Base-by-base conservation (phyloP, 2,797 vertebrate genomes). In the Paguma larvata region DNA sequence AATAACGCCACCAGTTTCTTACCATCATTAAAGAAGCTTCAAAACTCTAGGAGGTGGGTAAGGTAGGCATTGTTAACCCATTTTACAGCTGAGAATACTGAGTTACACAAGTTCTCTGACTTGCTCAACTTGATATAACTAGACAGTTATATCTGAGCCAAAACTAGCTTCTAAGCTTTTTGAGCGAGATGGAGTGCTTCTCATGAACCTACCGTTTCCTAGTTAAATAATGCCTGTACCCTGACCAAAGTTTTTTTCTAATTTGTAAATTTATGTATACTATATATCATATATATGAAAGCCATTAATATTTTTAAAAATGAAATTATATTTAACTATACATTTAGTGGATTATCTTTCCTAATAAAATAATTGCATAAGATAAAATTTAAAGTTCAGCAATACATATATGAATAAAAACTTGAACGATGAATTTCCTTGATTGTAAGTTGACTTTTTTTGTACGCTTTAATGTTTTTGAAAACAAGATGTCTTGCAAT, bases 401-500 rank as follows among this genome's bases (percentile, higher is more conserved):
- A 27, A 53, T 73, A 63, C 59, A n/a, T 65, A 85, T 63, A 19
- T 70, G 34, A 85, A 85, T 90, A 93, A 92, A 79, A 65, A 85
- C 59, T 85, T 79, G 38, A 67, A 72, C 85, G 34, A 80, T 95
- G 46, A 82, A 84, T 89, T 85, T 84, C 67, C 23, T 92, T 75
- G 32, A 84, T 62, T 62, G 14, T 88, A 77, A 94, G 23, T 77
- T 59, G 56, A 41, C 25, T 25, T 70, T 56, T 82, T 67, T 30
- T 75, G 16, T 25, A 88, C 13, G 21, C 62, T 89, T 90, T 80
- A 89, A 63, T 80, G 41, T 56, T 65, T 79, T 80, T 75, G 32
- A 59, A 93, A 85, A 72, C 56, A 59, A 56, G 23, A 63, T 93
- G 46, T 41, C 48, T 88, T 77, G 67, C 14, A 72, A 32, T 67